Conservation (phyloP, 2,888 invertebrate genomes). For the Leptopilina syphax region DNA sequence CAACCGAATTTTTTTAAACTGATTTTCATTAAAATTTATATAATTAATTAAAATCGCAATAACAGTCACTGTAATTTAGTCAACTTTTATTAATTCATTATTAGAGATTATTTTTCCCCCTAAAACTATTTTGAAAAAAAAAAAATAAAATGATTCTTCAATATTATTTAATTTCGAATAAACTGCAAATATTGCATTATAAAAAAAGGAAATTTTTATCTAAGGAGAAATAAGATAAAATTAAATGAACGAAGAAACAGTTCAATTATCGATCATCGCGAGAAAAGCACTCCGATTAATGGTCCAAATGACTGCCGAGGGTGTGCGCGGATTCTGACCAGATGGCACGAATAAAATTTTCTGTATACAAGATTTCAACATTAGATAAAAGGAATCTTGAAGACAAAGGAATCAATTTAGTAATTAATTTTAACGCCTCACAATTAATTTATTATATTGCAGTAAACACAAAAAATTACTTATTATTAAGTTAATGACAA, state of each 20-base stretch:
- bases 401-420: conserved; percentile 1
- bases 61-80: too few relatives aligned
- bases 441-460: too few relatives aligned
- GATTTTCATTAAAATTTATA: too few relatives aligned
- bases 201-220: background rate
- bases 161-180: background rate
- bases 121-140: too few relatives aligned
- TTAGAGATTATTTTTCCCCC: too few relatives aligned
- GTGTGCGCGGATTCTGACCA: conserved; percentile 42
- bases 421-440: background rate
- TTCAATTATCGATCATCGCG: conserved; percentile 40
- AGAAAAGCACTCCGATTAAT: conserved; percentile 35
- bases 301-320: conserved; percentile 43
- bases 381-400: conserved; percentile 22
- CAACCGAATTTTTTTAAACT: too few relatives aligned
- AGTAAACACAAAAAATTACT: too few relatives aligned
- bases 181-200: background rate
- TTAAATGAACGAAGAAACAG: conserved; percentile 39
- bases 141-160: too few relatives aligned
- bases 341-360: conserved; percentile 37
- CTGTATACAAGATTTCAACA: conserved; percentile 30
- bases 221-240: conserved; percentile 15
- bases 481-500: too few relatives aligned
- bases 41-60: too few relatives aligned
- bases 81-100: too few relatives aligned